Evolutionary conservation across 2,113 vertebrate genomes (phyloP).

Genomic region (Nothocercus nigrocapillus): DNA sequence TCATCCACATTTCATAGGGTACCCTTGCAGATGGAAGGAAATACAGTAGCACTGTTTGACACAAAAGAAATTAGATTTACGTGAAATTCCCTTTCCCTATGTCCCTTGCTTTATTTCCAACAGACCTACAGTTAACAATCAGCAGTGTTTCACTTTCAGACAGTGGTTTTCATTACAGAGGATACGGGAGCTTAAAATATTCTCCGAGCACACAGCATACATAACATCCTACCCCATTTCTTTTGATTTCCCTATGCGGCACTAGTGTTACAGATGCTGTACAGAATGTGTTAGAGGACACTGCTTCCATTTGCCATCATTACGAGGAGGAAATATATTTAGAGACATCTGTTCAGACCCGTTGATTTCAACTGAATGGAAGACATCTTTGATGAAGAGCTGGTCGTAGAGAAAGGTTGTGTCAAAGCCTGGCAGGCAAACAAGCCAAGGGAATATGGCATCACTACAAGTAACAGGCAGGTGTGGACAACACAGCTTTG

Average conservation of each 20-base stretch:
- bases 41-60: constrained; percentile 71
- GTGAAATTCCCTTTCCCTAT: constrained; percentile 64
- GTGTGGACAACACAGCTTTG: constrained; percentile 18
- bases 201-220: not conserved
- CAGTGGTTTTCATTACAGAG: constrained; percentile 68
- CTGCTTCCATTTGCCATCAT: constrained; percentile 56
- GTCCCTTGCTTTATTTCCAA: constrained; percentile 66
- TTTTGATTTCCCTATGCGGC: constrained; percentile 48
- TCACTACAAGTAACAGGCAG: not conserved
- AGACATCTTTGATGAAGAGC: constrained; percentile 31
- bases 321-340: constrained; percentile 51
- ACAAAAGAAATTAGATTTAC: constrained; percentile 75
- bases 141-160: constrained; percentile 61
- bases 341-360: constrained; percentile 46
- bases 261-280: constrained; percentile 45
- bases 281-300: constrained; percentile 33
- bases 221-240: constrained; percentile 48
- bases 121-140: constrained; percentile 66
- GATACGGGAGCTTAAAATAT: constrained; percentile 49
- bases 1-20: constrained; percentile 60
- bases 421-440: not conserved
- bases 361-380: constrained; percentile 42
- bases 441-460: not conserved
- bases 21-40: constrained; percentile 56
- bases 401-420: not conserved